These are phyloP conservation scores for Porites lobata DNA, from an alignment of 92 coral and sea anemone genomes.

Conservation along the genomic window DNA sequence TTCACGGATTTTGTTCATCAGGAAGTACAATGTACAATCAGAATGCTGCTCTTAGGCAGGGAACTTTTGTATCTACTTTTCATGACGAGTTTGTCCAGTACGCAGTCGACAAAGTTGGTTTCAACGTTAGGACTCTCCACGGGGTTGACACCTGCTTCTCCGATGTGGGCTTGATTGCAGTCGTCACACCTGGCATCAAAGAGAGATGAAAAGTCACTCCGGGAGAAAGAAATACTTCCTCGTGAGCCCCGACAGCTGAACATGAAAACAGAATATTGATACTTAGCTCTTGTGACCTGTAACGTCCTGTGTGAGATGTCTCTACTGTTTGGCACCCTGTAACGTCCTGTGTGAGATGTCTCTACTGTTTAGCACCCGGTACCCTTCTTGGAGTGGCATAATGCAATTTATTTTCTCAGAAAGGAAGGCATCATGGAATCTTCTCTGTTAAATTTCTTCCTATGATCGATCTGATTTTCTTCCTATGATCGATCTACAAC, in stretches of 20 bases:
- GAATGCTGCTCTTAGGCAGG: too few relatives aligned
- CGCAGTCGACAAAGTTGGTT: too few relatives aligned
- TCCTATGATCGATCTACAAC: too few relatives aligned
- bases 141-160: too few relatives aligned
- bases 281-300: slow-evolving; percentile 23
- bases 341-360: slow-evolving; percentile 61
- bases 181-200: too few relatives aligned
- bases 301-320: slow-evolving; percentile 59
- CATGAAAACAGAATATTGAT: slow-evolving; percentile 49
- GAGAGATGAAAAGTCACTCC: background rate
- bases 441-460: too few relatives aligned
- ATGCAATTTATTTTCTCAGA: slow-evolving; percentile 56
- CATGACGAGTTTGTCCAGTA: too few relatives aligned
- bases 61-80: too few relatives aligned
- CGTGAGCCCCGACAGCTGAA: slow-evolving; percentile 46
- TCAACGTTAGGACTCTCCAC: too few relatives aligned
- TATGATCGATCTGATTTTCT: slow-evolving; percentile 70
- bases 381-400: slow-evolving; percentile 59
- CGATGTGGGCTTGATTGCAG: too few relatives aligned
- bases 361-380: slow-evolving; percentile 50
- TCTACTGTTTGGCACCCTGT: slow-evolving; percentile 50
- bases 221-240: background rate
- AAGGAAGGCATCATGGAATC: background rate
- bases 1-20: too few relatives aligned
- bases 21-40: too few relatives aligned